Conservation (phyloP, 2,888 invertebrate genomes). For the Drosophila macrospina region DNA sequence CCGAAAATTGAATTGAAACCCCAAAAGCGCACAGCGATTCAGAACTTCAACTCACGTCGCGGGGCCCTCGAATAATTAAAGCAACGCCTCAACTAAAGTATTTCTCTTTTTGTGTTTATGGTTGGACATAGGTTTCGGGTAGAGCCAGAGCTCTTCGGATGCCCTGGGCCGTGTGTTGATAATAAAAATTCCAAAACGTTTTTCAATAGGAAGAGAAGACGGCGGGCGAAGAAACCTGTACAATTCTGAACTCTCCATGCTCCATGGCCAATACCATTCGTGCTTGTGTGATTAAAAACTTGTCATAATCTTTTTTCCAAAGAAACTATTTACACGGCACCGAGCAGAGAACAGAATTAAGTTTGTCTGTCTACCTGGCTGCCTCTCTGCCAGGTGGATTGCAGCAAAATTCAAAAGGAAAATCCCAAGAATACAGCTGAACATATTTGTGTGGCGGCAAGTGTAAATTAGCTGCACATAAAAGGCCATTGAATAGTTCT, state of each 20-base stretch:
- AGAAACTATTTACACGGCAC: slow-evolving; percentile 72
- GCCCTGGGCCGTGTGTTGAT: slow-evolving; percentile 43
- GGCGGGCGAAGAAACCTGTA: slow-evolving; percentile 13
- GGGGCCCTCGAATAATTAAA: slow-evolving; percentile 61
- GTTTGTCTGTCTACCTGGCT: slow-evolving; percentile 50
- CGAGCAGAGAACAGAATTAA: slow-evolving; percentile 36
- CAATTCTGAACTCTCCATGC: background rate
- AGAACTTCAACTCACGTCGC: slow-evolving; percentile 67
- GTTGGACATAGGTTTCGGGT: slow-evolving; percentile 6
- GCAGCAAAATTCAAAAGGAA: slow-evolving; percentile 53
- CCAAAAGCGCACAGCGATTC: slow-evolving; percentile 40
- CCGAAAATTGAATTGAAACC: slow-evolving; percentile 36
- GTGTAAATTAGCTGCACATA: slow-evolving; percentile 70
- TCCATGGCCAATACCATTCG: slow-evolving; percentile 25
- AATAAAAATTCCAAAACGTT: slow-evolving; percentile 78
- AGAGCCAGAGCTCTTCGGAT: slow-evolving; percentile 17
- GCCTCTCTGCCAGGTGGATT: slow-evolving; percentile 21
- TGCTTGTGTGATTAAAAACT: slow-evolving; percentile 71
- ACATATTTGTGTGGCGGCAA: slow-evolving; percentile 59
- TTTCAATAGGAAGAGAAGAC: slow-evolving; percentile 59
- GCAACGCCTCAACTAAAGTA: slow-evolving; percentile 47
- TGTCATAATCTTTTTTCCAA: slow-evolving; percentile 77
- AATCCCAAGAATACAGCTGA: slow-evolving; percentile 55
- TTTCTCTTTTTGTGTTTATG: too few species aligned
- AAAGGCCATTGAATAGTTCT: slow-evolving; percentile 37